Conservation (phyloP, 2,888 invertebrate species). For the Autographa pulchrina region DNA sequence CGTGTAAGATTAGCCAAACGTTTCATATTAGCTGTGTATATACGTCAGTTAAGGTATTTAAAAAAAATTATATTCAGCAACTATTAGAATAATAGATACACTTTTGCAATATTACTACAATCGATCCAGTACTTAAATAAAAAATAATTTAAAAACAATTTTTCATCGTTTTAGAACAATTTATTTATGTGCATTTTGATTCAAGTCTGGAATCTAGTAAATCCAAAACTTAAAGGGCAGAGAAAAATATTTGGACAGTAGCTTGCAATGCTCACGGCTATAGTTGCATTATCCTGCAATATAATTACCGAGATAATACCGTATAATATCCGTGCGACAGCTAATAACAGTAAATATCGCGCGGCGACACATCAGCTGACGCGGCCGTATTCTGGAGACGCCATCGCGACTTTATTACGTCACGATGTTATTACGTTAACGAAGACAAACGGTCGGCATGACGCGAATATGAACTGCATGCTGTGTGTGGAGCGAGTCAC, state of each 20-base stretch:
- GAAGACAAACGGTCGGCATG: slow-evolving; percentile 74
- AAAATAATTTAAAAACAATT: too few species aligned
- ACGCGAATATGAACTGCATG: slow-evolving; percentile 70
- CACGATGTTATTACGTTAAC: slow-evolving; percentile 70
- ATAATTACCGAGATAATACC: slow-evolving; percentile 33
- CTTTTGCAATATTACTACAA: too few species aligned
- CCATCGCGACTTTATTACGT: slow-evolving; percentile 39
- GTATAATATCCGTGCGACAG: slow-evolving; percentile 41
- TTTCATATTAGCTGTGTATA: background rate
- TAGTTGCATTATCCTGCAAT: background rate
- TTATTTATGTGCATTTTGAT: too few species aligned
- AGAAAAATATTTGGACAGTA: too few species aligned
- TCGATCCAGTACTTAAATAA: too few species aligned
- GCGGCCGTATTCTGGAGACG: slow-evolving; percentile 51
- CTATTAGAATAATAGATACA: too few species aligned
- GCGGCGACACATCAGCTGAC: slow-evolving; percentile 50
- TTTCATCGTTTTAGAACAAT: too few species aligned
- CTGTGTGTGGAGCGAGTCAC: background rate
- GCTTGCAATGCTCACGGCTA: background rate
- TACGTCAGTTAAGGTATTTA: too few species aligned
- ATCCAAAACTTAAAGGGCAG: too few species aligned
- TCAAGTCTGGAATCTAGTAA: too few species aligned
- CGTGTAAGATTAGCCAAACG: background rate
- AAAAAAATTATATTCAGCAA: too few species aligned
- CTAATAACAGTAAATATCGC: slow-evolving; percentile 53